Evolutionary conservation across 1,140 invertebrate species (phyloP).

Genomic region (Asobara japonica): DNA sequence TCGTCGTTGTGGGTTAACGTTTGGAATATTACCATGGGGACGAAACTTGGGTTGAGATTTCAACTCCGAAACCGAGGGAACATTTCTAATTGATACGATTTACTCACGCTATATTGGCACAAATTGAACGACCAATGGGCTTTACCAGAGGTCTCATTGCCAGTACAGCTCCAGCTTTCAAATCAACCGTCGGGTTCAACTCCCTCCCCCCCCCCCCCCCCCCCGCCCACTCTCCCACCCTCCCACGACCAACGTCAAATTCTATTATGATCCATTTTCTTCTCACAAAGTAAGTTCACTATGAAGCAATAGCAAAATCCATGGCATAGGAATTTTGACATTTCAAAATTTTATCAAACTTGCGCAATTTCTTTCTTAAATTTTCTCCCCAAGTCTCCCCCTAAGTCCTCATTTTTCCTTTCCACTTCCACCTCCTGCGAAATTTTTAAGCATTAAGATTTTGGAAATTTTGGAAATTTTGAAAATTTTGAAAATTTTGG

Average conservation of each 20-base stretch:
- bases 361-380: too few species aligned
- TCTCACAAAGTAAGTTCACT: background rate
- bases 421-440: too few species aligned
- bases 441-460: too few species aligned
- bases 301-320: background rate
- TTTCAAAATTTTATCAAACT: too few species aligned
- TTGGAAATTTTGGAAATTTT: too few species aligned
- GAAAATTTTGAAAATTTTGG: too few species aligned
- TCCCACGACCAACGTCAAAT: background rate
- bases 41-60: background rate
- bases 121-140: background rate
- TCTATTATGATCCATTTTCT: background rate
- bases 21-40: background rate
- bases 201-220: too few species aligned
- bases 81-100: slow-evolving; percentile 7
- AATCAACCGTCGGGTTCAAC: too few species aligned
- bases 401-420: too few species aligned
- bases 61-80: background rate
- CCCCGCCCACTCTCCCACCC: background rate
- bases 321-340: too few species aligned
- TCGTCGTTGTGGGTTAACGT: background rate
- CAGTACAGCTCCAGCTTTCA: background rate
- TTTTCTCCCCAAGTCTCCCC: too few species aligned
- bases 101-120: slow-evolving; percentile 1
- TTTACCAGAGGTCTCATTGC: slow-evolving; percentile 9